Conservation (phyloP, 2,113 vertebrate genomes). For the Oceanodroma tethys region DNA sequence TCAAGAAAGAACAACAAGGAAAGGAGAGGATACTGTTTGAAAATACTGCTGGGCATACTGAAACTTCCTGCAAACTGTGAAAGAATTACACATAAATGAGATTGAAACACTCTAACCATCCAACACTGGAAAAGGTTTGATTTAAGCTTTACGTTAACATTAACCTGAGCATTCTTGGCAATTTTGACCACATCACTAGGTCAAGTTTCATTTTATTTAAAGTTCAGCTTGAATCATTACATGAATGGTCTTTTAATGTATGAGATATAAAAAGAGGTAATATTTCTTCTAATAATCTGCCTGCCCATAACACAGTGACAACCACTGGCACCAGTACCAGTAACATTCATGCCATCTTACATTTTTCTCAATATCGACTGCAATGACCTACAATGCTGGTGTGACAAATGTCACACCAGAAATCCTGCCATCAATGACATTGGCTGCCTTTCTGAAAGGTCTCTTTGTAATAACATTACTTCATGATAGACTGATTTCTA, state of each 20-base stretch:
- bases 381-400: background rate
- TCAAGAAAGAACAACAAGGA: background rate
- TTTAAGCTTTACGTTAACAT: background rate
- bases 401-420: background rate
- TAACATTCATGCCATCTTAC: background rate
- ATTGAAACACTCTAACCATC: background rate
- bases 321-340: background rate
- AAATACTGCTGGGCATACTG: background rate
- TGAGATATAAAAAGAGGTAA: background rate
- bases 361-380: background rate
- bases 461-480: background rate
- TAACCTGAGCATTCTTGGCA: background rate
- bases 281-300: background rate
- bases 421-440: background rate
- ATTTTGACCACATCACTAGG: background rate
- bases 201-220: background rate
- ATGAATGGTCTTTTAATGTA: background rate
- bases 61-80: background rate
- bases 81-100: background rate
- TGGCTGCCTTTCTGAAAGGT: background rate
- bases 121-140: background rate
- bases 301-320: background rate
- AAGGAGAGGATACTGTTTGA: background rate
- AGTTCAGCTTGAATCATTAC: background rate
- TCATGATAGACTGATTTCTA: background rate